Conservation (phyloP, 2,113 vertebrate species). For the human region GRCh38 chr3:120832001-120832500, state of each 20-base stretch:
- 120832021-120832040: background rate
- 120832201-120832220: conserved; percentile 37
- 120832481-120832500: background rate
- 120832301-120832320: background rate
- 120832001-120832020: background rate
- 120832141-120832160: conserved; percentile 34
- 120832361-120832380: background rate
- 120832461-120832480: background rate
- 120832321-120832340: conserved; percentile 33
- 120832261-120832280: background rate
- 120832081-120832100: conserved; percentile 9
- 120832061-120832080: background rate
- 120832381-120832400: background rate
- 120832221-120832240: background rate
- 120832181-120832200: conserved; percentile 53
- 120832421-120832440: conserved; percentile 2
- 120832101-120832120: background rate
- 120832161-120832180: conserved; percentile 31
- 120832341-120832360: background rate
- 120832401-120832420: background rate
- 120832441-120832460: conserved; percentile 39
- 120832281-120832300: background rate
- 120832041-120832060: background rate
- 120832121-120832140: conserved; percentile 1
- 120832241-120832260: background rate